These are phyloP conservation scores for Anguilla japonica DNA, from an alignment of 2,113 vertebrate species.

Conservation along the genomic window DNA sequence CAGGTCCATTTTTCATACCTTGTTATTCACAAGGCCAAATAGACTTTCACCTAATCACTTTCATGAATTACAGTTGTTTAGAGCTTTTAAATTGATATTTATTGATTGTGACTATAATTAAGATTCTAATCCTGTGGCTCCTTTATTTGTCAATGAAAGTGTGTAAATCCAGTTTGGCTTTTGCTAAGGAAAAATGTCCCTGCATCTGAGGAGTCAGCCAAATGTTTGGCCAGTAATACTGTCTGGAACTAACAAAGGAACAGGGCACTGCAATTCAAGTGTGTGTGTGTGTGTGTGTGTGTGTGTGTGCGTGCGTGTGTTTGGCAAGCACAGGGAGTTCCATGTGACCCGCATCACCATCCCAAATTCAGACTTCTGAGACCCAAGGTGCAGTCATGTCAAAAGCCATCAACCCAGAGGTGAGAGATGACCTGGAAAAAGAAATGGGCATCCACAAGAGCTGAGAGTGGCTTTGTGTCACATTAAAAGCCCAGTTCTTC, in stretches of 20 bases:
- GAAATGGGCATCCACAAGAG: constrained; percentile 41
- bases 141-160: neutral
- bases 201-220: neutral
- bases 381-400: constrained; percentile 45
- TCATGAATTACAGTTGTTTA: neutral
- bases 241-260: neutral
- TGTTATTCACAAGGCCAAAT: neutral
- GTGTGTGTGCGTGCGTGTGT: neutral
- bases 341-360: constrained; percentile 2
- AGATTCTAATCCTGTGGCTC: neutral
- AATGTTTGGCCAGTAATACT: neutral
- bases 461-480: constrained; percentile 1
- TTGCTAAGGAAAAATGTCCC: neutral
- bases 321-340: neutral
- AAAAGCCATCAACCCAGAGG: constrained; percentile 44
- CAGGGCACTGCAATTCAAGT: neutral
- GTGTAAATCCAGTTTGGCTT: neutral
- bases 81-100: neutral
- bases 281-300: constrained; percentile 4
- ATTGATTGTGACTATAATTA: neutral
- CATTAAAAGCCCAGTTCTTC: neutral
- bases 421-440: constrained; percentile 25
- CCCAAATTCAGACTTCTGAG: neutral
- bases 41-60: neutral
- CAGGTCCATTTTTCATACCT: neutral